A percentile compares a stretch with the other conserved stretches of the same genome.
These are phyloP conservation scores for Dromas ardeola DNA, from an alignment of 2,113 vertebrate species.

Conservation along the genomic window DNA sequence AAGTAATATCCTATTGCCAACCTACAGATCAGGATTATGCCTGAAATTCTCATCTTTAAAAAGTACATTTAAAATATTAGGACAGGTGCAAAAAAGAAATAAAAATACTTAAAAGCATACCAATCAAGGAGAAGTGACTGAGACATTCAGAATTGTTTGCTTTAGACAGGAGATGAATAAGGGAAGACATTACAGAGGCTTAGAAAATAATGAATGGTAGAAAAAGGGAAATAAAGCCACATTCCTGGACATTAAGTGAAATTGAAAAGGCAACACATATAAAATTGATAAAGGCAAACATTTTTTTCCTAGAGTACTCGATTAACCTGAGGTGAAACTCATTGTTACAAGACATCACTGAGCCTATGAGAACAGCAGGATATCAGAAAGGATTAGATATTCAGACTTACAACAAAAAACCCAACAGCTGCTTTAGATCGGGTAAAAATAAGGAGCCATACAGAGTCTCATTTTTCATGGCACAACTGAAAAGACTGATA, in stretches of 20 bases:
- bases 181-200: not conserved
- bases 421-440: not conserved
- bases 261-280: not conserved
- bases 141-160: not conserved
- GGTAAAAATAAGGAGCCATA: not conserved
- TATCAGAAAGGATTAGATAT: not conserved
- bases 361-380: not conserved
- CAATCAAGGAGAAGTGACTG: not conserved
- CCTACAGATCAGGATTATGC: not conserved
- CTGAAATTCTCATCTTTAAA: not conserved
- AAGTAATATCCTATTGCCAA: not conserved
- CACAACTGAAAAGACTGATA: not conserved
- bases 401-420: not conserved
- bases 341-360: not conserved
- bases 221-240: not conserved
- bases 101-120: not conserved
- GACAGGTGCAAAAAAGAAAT: not conserved
- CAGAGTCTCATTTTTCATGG: not conserved
- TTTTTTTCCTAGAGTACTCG: not conserved
- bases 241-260: not conserved
- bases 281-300: not conserved
- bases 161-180: not conserved
- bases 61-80: not conserved
- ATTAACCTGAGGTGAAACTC: conserved; percentile 15
- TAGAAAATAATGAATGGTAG: not conserved